phyloP scores from a whole-genome alignment of 35 echinoderm and acorn worm genomes.

The Ophioderma brevispina region DNA sequence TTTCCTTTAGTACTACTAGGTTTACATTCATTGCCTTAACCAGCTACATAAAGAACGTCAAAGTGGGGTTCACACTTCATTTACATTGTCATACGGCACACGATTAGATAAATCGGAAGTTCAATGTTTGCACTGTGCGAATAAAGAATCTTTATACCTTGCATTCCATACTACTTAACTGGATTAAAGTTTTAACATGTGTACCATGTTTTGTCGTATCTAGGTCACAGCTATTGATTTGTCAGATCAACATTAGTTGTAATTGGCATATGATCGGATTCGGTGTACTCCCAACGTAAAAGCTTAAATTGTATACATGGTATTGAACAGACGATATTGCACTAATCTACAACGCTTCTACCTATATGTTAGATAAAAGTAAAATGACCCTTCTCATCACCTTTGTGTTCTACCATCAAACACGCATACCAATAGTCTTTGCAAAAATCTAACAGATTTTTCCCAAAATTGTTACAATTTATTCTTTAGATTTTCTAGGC shows the following conservation, averaged over 20 bases:
- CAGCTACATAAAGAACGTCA: background rate
- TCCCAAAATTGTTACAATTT: background rate
- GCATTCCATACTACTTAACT: background rate
- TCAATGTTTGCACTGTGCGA: background rate
- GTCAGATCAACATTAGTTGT: background rate
- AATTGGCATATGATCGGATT: conserved; percentile 25
- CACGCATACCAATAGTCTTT: background rate
- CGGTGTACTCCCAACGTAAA: background rate
- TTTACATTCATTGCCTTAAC: background rate
- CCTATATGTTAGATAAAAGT: conserved; percentile 3
- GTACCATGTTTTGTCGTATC: background rate
- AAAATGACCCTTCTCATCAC: conserved; percentile 15
- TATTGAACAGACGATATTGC: background rate
- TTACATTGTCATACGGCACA: background rate
- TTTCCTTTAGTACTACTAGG: background rate
- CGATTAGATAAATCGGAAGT: background rate
- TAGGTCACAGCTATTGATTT: background rate
- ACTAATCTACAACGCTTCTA: conserved; percentile 13
- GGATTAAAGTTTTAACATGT: background rate
- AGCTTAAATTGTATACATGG: background rate
- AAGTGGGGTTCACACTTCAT: background rate
- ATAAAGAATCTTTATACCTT: background rate
- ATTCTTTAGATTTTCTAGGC: background rate
- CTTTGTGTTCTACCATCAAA: conserved; percentile 3
- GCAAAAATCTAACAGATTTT: conserved; percentile 7